Evolutionary conservation across 2,888 invertebrate genomes (phyloP).

Genomic region (Agrilus biguttatus): DNA sequence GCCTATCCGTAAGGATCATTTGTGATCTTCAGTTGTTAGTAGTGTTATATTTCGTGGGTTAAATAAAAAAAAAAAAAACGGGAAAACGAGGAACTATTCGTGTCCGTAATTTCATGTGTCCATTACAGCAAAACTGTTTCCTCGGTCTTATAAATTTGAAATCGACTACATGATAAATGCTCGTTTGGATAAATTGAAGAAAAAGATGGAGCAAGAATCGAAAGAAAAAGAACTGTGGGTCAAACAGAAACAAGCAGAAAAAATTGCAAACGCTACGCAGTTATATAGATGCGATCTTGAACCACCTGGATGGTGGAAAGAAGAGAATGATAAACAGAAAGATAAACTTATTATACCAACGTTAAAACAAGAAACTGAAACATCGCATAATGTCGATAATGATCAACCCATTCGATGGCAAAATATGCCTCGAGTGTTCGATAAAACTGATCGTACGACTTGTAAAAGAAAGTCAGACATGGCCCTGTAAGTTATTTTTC

Average conservation of each 20-base stretch:
- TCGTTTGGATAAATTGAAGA: slow-evolving; percentile 24
- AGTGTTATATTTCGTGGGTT: not conserved
- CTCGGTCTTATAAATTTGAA: slow-evolving; percentile 42
- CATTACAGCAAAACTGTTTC: slow-evolving; percentile 30
- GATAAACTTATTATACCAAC: not conserved
- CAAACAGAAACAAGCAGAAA: slow-evolving; percentile 7
- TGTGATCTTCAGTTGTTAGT: not conserved
- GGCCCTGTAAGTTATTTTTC: slow-evolving; percentile 18
- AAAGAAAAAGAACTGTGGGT: slow-evolving; percentile 13
- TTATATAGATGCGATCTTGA: slow-evolving; percentile 14
- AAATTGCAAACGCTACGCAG: slow-evolving; percentile 11
- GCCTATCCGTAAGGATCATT: slow-evolving; percentile 18
- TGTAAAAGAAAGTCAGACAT: slow-evolving; percentile 23
- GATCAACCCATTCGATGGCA: slow-evolving; percentile 33
- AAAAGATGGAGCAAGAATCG: slow-evolving; percentile 19
- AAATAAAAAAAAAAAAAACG: not conserved
- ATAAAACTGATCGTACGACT: slow-evolving; percentile 19
- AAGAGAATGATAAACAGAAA: not conserved
- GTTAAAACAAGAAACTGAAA: not conserved
- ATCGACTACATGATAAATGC: slow-evolving; percentile 37
- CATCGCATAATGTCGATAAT: slow-evolving; percentile 9
- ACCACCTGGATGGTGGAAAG: slow-evolving; percentile 24
- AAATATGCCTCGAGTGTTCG: slow-evolving; percentile 35
- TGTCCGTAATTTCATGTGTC: not conserved
- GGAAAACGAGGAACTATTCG: not conserved